Evolutionary conservation across 2,113 vertebrate species (phyloP).

Genomic region (Ursus arctos): DNA sequence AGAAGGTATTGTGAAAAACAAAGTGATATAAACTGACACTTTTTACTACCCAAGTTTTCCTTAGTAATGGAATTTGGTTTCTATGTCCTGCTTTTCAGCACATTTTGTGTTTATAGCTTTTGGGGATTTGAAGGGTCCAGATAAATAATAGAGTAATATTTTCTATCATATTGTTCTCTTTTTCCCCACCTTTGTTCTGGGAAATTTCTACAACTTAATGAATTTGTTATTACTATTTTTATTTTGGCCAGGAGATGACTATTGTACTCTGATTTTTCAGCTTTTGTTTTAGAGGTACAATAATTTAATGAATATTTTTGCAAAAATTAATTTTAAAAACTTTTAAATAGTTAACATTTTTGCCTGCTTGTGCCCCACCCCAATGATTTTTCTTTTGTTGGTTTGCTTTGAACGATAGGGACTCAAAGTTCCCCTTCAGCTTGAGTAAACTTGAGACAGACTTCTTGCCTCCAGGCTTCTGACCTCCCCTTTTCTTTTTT

Average conservation of each 20-base stretch:
- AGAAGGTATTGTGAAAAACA: not conserved
- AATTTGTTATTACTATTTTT: not conserved
- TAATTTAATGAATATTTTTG: not conserved
- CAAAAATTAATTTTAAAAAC: not conserved
- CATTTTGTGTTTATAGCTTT: not conserved
- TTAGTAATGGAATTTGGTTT: constrained; percentile 25
- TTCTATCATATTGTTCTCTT: not conserved
- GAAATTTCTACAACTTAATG: not conserved
- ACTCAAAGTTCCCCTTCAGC: not conserved
- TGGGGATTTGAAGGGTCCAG: not conserved
- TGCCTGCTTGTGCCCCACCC: not conserved
- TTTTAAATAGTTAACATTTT: not conserved
- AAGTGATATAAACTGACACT: not conserved
- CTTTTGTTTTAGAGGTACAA: not conserved
- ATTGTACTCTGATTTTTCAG: not conserved
- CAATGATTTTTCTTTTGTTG: not conserved
- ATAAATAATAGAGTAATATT: constrained; percentile 23
- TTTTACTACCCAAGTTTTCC: not conserved
- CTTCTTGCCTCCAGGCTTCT: not conserved
- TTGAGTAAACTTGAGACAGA: not conserved
- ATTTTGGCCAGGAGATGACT: not conserved
- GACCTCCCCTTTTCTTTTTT: not conserved
- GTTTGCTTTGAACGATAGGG: not conserved
- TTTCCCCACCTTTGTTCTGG: not conserved
- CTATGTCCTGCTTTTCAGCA: not conserved